phyloP scores from a whole-genome alignment of 2,797 vertebrate genomes.

The Gymnocypris eckloni region DNA sequence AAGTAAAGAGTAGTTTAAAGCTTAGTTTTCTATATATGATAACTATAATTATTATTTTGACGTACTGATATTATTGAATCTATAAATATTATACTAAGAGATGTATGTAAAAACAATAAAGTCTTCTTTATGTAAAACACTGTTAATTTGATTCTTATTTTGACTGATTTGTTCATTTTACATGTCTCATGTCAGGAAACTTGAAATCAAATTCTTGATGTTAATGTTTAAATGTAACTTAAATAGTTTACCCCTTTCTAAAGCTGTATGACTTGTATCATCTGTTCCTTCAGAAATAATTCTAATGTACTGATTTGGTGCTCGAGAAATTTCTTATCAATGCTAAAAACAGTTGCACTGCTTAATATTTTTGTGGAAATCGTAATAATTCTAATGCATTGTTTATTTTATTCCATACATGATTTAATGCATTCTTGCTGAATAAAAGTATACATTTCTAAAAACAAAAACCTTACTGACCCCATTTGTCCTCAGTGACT shows the following conservation, averaged over 20 bases:
- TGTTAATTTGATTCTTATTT: slow-evolving; percentile 42
- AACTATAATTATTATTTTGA: slow-evolving; percentile 79
- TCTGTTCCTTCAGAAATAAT: neutral
- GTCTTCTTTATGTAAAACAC: slow-evolving; percentile 73
- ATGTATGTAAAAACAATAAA: slow-evolving; percentile 80
- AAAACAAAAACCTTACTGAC: neutral
- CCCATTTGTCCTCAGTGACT: neutral
- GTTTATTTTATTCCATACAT: neutral
- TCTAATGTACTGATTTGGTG: neutral
- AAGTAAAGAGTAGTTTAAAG: slow-evolving; percentile 77
- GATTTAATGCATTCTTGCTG: neutral
- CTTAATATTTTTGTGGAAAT: neutral
- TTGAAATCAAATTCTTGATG: neutral
- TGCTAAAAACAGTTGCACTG: neutral
- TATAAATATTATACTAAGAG: slow-evolving; percentile 76
- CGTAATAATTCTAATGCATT: neutral
- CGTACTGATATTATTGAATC: slow-evolving; percentile 73
- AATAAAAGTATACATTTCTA: neutral
- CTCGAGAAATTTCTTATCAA: neutral
- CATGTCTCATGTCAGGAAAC: neutral
- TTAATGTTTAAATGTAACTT: neutral
- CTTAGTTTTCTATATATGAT: slow-evolving; percentile 80
- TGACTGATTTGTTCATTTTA: neutral
- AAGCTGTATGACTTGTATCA: neutral
- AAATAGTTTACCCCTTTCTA: neutral